phyloP scores from a whole-genome alignment of 2,888 invertebrate genomes.

The Apotomis betuletana region DNA sequence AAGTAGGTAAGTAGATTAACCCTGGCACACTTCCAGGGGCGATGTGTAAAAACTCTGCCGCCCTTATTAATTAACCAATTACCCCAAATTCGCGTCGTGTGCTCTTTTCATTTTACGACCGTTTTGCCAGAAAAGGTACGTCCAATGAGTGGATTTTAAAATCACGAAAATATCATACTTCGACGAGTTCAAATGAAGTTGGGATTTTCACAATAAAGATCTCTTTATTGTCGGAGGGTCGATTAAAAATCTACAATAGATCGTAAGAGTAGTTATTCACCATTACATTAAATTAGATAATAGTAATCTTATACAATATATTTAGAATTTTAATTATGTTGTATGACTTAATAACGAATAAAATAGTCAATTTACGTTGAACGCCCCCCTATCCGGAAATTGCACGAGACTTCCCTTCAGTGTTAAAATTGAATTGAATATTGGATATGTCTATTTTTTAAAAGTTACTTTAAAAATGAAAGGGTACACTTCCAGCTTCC shows the following conservation, averaged over 20 bases:
- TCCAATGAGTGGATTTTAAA: conserved; percentile 20
- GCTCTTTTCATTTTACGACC: conserved; percentile 73
- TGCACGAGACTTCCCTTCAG: too few relatives aligned
- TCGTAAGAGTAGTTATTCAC: too few relatives aligned
- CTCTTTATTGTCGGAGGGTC: too few relatives aligned
- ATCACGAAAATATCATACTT: conserved; percentile 1
- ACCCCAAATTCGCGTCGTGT: conserved; percentile 69
- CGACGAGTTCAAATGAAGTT: conserved; percentile 1
- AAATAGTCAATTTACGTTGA: too few relatives aligned
- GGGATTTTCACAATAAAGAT: background rate
- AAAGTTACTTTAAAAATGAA: too few relatives aligned
- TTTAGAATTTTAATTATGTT: too few relatives aligned
- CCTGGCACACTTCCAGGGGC: conserved; percentile 71
- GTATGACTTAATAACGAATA: too few relatives aligned
- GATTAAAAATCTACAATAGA: background rate
- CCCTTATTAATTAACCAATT: conserved; percentile 82
- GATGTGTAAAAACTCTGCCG: conserved; percentile 65
- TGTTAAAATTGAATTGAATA: too few relatives aligned
- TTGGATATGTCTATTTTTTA: too few relatives aligned
- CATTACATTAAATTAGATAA: background rate
- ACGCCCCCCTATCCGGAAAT: too few relatives aligned
- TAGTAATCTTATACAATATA: too few relatives aligned
- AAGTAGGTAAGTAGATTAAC: conserved; percentile 34
- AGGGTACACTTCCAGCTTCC: background rate
- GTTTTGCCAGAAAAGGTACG: conserved; percentile 33